Evolutionary conservation across 2,797 vertebrate genomes (phyloP).

Genomic region (Clarias pachynema): DNA sequence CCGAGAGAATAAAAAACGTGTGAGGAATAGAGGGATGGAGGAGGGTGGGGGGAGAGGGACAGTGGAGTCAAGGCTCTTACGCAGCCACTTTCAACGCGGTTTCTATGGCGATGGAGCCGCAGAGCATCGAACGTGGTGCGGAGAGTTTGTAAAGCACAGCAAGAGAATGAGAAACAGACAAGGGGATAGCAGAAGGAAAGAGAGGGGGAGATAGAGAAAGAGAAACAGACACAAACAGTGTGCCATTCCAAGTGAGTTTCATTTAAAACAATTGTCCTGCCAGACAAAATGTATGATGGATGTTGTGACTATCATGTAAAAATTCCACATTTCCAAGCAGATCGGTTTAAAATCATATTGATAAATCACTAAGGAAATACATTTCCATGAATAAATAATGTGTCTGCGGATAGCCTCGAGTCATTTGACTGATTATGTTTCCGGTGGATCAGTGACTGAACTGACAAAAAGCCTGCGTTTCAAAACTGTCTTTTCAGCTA

Average conservation of each 20-base stretch:
- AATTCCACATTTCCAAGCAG: background rate
- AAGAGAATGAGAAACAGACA: conserved; percentile 16
- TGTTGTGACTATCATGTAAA: background rate
- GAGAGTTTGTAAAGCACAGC: conserved; percentile 35
- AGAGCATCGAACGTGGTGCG: conserved; percentile 52
- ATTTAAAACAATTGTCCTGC: background rate
- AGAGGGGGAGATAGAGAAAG: background rate
- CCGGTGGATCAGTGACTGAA: background rate
- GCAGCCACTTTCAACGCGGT: conserved; percentile 66
- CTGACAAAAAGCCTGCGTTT: background rate
- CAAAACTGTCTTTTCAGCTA: conserved; percentile 6
- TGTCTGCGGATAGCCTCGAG: background rate
- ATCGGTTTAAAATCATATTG: background rate
- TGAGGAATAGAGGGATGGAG: background rate
- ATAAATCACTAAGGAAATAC: background rate
- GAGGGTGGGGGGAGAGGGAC: background rate
- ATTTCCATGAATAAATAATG: conserved; percentile 13
- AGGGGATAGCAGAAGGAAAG: background rate
- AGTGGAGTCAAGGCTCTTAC: conserved; percentile 2
- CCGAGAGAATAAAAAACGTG: background rate
- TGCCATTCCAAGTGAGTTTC: background rate
- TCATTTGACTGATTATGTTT: conserved; percentile 16
- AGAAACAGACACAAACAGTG: too few relatives aligned
- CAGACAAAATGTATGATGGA: background rate
- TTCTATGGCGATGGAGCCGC: conserved; percentile 73